Percentiles rank a stretch among this genome's conserved stretches.
Evolutionary conservation across 2,113 vertebrate species (phyloP).

Genomic region (Montifringilla adamsi): DNA sequence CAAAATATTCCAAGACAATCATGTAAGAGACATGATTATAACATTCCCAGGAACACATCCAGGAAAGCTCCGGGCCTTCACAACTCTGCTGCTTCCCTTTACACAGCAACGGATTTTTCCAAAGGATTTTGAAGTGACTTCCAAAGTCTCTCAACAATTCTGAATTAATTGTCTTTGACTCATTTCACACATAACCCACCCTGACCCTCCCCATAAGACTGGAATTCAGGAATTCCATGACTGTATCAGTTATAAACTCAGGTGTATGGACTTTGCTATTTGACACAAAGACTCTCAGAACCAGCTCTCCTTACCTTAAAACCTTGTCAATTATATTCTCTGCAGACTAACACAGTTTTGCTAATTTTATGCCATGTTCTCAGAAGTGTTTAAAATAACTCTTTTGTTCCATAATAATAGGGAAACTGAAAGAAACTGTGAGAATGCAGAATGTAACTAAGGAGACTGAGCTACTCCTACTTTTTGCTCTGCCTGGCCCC

Average conservation of each 20-base stretch:
- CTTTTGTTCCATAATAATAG: conserved; percentile 45
- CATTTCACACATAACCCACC: background rate
- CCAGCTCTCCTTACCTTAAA: background rate
- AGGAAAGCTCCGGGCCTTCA: background rate
- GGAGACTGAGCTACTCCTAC: conserved; percentile 44
- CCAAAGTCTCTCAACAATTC: background rate
- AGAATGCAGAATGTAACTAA: conserved; percentile 57
- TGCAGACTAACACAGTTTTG: background rate
- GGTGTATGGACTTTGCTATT: background rate
- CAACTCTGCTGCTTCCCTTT: background rate
- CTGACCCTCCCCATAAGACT: background rate
- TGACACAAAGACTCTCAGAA: background rate
- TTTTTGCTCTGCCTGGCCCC: conserved; percentile 13
- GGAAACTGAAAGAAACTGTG: conserved; percentile 34
- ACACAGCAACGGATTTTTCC: background rate
- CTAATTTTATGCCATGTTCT: conserved; percentile 52
- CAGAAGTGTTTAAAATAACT: conserved; percentile 49
- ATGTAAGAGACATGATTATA: background rate
- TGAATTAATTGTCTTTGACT: background rate
- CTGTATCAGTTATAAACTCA: background rate
- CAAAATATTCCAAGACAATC: background rate
- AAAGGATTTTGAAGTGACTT: background rate
- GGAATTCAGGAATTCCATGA: background rate
- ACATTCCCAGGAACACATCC: background rate
- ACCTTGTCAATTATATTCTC: background rate